phyloP scores from a whole-genome alignment of 2,113 vertebrate species.

The Xiphophorus couchianus region DNA sequence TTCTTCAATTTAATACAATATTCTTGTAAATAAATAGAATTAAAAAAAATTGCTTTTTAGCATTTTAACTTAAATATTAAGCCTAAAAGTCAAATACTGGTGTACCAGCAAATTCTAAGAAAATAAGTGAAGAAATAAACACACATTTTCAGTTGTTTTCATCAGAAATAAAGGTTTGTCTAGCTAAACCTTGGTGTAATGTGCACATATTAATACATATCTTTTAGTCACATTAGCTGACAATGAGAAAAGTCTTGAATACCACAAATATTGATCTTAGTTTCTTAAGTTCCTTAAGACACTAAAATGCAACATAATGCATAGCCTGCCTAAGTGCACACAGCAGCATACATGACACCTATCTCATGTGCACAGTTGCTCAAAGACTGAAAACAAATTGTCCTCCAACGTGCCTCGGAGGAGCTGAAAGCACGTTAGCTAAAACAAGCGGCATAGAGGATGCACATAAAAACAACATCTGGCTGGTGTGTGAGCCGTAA shows the following conservation, averaged over 20 bases:
- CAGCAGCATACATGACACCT: constrained; percentile 16
- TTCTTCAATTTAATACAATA: no score
- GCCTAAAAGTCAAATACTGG: no score
- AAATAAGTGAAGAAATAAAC: no score
- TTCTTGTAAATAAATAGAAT: no score
- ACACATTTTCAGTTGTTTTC: no score
- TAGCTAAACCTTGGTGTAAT: not conserved
- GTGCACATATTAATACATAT: not conserved
- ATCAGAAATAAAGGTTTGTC: no score
- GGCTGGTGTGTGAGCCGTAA: constrained; percentile 45
- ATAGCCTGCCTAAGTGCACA: not conserved
- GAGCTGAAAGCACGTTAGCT: constrained; percentile 32
- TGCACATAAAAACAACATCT: constrained; percentile 48
- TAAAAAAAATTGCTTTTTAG: no score
- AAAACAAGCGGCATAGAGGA: constrained; percentile 3
- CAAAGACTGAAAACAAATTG: constrained; percentile 22
- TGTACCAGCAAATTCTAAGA: no score
- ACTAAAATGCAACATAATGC: not conserved
- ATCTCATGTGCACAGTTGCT: constrained; percentile 25
- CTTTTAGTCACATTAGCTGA: not conserved
- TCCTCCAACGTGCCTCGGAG: constrained; percentile 30
- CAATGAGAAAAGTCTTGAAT: not conserved
- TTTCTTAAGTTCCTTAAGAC: not conserved
- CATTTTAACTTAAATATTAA: no score
- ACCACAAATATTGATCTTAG: not conserved